A percentile compares a stretch with the other conserved stretches of the same genome.
Evolutionary conservation across 2,113 vertebrate genomes (phyloP).

Genomic region (Arenaria interpres): DNA sequence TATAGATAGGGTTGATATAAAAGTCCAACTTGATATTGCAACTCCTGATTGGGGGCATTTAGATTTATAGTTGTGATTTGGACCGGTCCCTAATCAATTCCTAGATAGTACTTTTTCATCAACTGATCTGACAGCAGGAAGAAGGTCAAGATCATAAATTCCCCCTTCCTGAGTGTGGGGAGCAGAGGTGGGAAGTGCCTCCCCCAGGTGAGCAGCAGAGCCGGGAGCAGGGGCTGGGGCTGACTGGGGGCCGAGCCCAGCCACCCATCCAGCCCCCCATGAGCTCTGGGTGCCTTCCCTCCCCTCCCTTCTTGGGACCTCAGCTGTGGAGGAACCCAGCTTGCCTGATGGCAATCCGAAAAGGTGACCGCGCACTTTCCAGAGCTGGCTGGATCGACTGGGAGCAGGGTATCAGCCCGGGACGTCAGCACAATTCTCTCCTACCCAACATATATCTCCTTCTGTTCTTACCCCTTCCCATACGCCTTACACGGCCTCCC

Average conservation of each 20-base stretch:
- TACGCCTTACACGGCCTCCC: neutral
- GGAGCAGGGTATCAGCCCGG: neutral
- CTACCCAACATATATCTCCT: neutral
- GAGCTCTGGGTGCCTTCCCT: neutral
- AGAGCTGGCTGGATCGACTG: neutral
- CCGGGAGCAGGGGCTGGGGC: rapidly evolving
- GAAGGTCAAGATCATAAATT: slow-evolving; percentile 61
- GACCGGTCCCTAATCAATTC: slow-evolving; percentile 20
- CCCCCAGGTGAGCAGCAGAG: neutral
- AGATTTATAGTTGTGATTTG: slow-evolving; percentile 52
- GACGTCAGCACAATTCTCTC: neutral
- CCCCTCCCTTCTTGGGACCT: rapidly evolving
- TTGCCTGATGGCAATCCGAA: neutral
- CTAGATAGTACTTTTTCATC: slow-evolving; percentile 39
- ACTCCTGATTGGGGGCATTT: neutral
- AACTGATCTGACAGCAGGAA: slow-evolving; percentile 39
- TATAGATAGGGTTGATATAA: neutral
- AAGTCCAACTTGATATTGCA: slow-evolving; percentile 2
- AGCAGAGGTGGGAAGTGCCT: neutral
- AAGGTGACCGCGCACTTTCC: neutral
- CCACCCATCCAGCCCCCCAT: rapidly evolving
- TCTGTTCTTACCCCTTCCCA: neutral
- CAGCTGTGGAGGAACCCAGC: neutral
- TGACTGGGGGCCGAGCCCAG: neutral
- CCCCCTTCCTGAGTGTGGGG: neutral